These are phyloP conservation scores for Schrankia costaestrigalis DNA, from an alignment of 2,888 invertebrate genomes.

Conservation along the genomic window DNA sequence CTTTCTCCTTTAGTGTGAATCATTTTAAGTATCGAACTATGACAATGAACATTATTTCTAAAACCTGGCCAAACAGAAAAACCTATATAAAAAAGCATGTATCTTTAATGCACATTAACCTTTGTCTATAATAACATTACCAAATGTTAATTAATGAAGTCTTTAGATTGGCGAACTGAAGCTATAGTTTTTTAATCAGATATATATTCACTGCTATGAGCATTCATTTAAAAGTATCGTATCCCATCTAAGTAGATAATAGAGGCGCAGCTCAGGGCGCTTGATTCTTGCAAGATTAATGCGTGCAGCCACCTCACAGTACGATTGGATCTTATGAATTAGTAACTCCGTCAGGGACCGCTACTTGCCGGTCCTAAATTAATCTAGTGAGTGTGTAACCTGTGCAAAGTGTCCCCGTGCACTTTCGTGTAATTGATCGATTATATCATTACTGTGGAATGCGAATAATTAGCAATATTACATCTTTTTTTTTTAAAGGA, in stretches of 20 bases:
- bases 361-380: slow-evolving; percentile 40
- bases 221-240: not conserved
- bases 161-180: no score
- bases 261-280: slow-evolving; percentile 13
- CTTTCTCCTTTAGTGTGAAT: no score
- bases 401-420: slow-evolving; percentile 32
- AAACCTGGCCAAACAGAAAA: no score
- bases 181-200: no score
- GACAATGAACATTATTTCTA: no score
- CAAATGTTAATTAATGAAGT: no score
- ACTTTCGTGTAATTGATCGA: slow-evolving; percentile 27
- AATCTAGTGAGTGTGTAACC: slow-evolving; percentile 40
- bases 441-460: slow-evolving; percentile 17
- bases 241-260: slow-evolving; percentile 28
- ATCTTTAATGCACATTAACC: no score
- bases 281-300: slow-evolving; percentile 51
- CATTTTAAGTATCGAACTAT: no score
- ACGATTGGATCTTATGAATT: slow-evolving; percentile 57
- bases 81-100: no score
- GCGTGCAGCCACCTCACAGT: slow-evolving; percentile 44
- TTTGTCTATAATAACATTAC: no score
- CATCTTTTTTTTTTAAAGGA: not conserved
- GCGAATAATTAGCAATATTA: slow-evolving; percentile 6
- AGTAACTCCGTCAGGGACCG: slow-evolving; percentile 42
- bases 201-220: not conserved